These are phyloP conservation scores for Melanotaenia pygmaea DNA, from an alignment of 2,797 vertebrate species.

Conservation along the genomic window DNA sequence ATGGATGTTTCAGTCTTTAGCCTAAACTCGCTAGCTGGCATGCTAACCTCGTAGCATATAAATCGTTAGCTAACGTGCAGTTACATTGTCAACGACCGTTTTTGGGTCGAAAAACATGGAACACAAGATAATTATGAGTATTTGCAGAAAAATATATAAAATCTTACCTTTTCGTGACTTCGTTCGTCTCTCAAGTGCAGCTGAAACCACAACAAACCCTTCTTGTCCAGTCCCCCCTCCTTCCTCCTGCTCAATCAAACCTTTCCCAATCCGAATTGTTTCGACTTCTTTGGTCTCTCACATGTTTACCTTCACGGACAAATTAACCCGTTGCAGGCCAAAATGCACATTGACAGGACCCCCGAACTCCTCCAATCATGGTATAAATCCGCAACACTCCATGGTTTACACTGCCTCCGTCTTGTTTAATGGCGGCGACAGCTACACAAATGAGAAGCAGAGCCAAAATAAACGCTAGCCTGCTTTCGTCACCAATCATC, in stretches of 20 bases:
- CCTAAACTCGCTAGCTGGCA: constrained; percentile 44
- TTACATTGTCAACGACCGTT: not conserved
- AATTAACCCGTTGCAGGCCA: constrained; percentile 41
- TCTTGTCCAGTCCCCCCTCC: constrained; percentile 49
- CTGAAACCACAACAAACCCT: constrained; percentile 78
- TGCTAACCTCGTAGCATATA: constrained; percentile 53
- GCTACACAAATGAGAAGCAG: constrained; percentile 75
- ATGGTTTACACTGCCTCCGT: constrained; percentile 66
- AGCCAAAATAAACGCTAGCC: constrained; percentile 85
- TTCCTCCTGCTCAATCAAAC: constrained; percentile 68
- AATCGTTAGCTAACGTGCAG: not conserved
- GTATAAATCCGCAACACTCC: constrained; percentile 65
- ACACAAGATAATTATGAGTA: not conserved
- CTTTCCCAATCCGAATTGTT: constrained; percentile 67
- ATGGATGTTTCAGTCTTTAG: constrained; percentile 25
- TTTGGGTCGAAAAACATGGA: not conserved
- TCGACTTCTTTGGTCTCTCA: constrained; percentile 56
- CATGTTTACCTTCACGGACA: constrained; percentile 72
- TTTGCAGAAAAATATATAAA: not conserved
- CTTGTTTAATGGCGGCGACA: constrained; percentile 85
- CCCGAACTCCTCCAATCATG: constrained; percentile 53
- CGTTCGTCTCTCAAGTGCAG: constrained; percentile 56
- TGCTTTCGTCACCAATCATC: constrained; percentile 78
- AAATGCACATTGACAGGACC: constrained; percentile 32
- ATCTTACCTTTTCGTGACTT: constrained; percentile 66